These are phyloP conservation scores for Scaptomyza caliginosa DNA, from an alignment of 2,888 invertebrate species.

Conservation along the genomic window DNA sequence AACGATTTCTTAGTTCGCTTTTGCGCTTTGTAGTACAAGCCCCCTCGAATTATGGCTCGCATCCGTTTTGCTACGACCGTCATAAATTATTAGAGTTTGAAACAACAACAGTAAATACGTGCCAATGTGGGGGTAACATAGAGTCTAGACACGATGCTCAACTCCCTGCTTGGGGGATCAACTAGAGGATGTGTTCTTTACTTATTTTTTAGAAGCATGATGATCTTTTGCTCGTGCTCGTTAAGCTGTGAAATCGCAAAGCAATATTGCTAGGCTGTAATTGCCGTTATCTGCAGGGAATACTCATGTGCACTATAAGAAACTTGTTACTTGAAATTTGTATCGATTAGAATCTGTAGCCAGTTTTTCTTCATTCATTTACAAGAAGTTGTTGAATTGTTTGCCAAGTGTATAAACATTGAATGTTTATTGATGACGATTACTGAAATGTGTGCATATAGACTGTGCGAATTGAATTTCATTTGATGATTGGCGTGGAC, in stretches of 20 bases:
- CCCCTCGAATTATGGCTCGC: constrained; percentile 43
- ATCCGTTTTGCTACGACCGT: constrained; percentile 53
- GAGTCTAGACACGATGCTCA: constrained; percentile 39
- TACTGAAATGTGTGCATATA: neutral
- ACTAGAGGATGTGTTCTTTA: neutral
- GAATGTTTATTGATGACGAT: neutral
- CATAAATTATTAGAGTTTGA: constrained; percentile 64
- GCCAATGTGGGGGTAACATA: neutral
- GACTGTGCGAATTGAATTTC: constrained; percentile 37
- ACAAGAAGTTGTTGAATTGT: neutral
- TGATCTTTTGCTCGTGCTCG: constrained; percentile 13
- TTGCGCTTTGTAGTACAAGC: constrained; percentile 38
- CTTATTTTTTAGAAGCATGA: neutral
- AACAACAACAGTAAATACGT: constrained; percentile 35
- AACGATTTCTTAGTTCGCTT: constrained; percentile 48
- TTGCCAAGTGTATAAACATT: neutral
- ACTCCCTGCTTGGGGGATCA: constrained; percentile 28
- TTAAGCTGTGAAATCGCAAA: constrained; percentile 38
- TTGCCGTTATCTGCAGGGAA: constrained; percentile 23
- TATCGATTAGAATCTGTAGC: no score
- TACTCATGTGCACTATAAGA: neutral
- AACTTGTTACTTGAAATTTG: neutral
- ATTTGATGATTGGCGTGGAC: constrained; percentile 47
- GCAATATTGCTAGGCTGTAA: constrained; percentile 32
- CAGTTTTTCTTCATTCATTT: no score